Evolutionary conservation across 2,113 vertebrate genomes (phyloP).

Genomic region (Eira barbara): DNA sequence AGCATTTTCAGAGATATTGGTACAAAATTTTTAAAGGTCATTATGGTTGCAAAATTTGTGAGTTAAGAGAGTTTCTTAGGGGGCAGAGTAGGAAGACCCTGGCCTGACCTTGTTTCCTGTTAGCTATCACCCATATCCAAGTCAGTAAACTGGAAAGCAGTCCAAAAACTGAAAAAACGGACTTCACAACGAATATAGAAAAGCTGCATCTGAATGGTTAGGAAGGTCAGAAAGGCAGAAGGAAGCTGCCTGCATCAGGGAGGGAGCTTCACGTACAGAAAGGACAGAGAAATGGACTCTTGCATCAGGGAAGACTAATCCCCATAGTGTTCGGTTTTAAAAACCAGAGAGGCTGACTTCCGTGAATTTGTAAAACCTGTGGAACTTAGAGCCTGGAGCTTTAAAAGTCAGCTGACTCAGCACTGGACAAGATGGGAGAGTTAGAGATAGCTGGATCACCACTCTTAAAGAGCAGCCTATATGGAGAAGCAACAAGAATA

Average conservation of each 20-base stretch:
- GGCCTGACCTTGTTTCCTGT: neutral
- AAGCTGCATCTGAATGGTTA: neutral
- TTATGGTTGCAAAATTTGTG: neutral
- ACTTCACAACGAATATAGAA: neutral
- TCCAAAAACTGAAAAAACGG: neutral
- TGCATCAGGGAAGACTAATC: neutral
- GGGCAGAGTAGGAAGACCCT: neutral
- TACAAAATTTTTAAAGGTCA: neutral
- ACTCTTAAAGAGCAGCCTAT: neutral
- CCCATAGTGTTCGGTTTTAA: neutral
- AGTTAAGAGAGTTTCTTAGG: neutral
- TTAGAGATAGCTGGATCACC: neutral
- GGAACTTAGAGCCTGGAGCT: neutral
- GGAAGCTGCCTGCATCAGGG: neutral
- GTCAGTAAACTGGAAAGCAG: neutral
- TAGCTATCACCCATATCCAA: neutral
- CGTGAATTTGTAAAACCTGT: neutral
- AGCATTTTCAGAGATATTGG: neutral
- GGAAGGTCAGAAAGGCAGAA: neutral
- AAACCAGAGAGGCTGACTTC: neutral
- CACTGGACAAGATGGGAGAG: neutral
- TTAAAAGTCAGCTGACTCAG: neutral
- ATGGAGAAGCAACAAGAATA: neutral
- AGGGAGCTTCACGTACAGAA: neutral
- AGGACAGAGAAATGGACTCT: neutral